These are phyloP conservation scores for Alviniconcha marisindica DNA, from an alignment of 1,140 invertebrate genomes.

Conservation along the genomic window DNA sequence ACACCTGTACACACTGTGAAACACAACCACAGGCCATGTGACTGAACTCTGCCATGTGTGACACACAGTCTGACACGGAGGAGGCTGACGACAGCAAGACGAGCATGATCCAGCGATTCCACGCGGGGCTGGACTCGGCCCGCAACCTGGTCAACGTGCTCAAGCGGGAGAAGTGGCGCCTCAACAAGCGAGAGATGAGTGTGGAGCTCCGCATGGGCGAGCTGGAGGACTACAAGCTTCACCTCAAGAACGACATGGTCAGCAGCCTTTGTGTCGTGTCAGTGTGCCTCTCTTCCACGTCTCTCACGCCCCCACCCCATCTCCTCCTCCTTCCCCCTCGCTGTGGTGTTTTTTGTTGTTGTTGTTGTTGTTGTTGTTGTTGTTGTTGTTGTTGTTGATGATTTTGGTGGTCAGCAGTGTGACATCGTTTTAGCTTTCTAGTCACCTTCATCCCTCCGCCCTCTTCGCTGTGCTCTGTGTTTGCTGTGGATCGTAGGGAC, in stretches of 20 bases:
- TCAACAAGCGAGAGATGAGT: slow-evolving; percentile 66
- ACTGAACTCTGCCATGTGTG: too few species aligned
- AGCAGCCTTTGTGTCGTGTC: neutral
- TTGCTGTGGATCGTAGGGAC: too few species aligned
- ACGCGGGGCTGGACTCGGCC: slow-evolving; percentile 63
- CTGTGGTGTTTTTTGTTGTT: neutral
- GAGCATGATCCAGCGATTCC: slow-evolving; percentile 50
- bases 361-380: neutral
- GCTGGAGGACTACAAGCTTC: slow-evolving; percentile 67
- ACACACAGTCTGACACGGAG: neutral
- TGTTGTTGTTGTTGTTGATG: too few species aligned
- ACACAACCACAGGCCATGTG: too few species aligned
- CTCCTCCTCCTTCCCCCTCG: neutral
- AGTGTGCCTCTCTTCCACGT: neutral
- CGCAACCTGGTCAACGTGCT: slow-evolving; percentile 59
- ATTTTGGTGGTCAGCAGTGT: too few species aligned
- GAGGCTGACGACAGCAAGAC: slow-evolving; percentile 35
- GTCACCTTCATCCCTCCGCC: too few species aligned
- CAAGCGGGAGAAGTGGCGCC: slow-evolving; percentile 68
- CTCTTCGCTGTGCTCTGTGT: too few species aligned
- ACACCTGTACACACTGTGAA: too few species aligned
- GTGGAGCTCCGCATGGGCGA: slow-evolving; percentile 67
- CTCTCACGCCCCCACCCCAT: neutral
- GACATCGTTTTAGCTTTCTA: too few species aligned
- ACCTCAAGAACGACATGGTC: slow-evolving; percentile 68